A percentile compares a stretch with the other conserved stretches of the same genome.
phyloP scores from a whole-genome alignment of 2,888 invertebrate species.

The Drosophila kanekoi region DNA sequence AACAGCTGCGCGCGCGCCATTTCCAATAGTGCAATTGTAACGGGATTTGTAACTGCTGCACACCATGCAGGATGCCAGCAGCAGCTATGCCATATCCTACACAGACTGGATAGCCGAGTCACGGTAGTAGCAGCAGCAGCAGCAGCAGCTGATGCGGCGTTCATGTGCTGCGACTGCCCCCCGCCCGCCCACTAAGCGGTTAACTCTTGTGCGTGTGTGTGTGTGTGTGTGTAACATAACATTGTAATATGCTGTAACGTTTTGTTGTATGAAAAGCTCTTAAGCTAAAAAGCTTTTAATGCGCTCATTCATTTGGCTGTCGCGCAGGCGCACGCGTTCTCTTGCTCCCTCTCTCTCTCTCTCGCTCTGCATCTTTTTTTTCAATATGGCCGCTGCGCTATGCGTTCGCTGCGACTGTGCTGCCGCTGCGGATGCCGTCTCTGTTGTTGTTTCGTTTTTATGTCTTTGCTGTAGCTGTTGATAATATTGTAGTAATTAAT shows the following conservation, averaged over 20 bases:
- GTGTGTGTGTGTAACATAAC: conserved; percentile 26
- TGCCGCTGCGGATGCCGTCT: conserved; percentile 16
- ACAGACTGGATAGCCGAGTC: conserved; percentile 85
- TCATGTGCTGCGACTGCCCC: conserved; percentile 19
- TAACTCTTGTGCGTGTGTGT: conserved; percentile 3
- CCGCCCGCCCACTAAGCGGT: not conserved
- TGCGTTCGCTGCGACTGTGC: conserved; percentile 36
- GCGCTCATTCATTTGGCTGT: conserved; percentile 22
- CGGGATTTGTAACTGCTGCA: conserved; percentile 16
- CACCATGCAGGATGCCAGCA: conserved; percentile 84
- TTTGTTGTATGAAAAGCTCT: conserved; percentile 39
- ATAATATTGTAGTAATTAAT: conserved; percentile 83
- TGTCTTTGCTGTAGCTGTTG: conserved; percentile 57
- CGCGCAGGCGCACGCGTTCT: not conserved
- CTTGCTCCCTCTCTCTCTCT: not conserved
- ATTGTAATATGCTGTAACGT: conserved; percentile 31
- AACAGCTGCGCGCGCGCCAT: conserved; percentile 25
- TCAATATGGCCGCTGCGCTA: conserved; percentile 69
- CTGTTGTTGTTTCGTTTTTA: conserved; percentile 41
- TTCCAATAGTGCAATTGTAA: conserved; percentile 15
- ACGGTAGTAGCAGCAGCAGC: conserved; percentile 75
- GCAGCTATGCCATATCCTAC: conserved; percentile 84
- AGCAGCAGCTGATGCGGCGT: conserved; percentile 26
- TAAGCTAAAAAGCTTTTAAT: conserved; percentile 33
- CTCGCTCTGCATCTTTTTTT: conserved; percentile 56